Evolutionary conservation across 2,888 invertebrate species (phyloP), one percentile per base, ranked within the genome.

Genomic region (Cylloceria caligata): DNA sequence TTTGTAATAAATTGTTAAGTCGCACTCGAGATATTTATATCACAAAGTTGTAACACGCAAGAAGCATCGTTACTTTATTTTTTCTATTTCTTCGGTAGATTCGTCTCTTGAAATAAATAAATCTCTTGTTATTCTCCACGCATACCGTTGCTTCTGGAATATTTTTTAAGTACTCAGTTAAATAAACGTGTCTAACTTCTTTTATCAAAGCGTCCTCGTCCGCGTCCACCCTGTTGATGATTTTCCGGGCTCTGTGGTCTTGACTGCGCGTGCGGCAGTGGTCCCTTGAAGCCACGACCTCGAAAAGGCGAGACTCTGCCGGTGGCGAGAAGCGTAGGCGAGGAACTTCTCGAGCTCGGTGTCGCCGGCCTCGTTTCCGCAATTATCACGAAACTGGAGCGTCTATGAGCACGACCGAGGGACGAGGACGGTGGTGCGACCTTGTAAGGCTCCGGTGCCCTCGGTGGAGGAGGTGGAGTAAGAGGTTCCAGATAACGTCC

Each of bases 361-460:
- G 93, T 93, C 55, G 92, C 91, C 3, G 95, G 94, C 3, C 94
- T 93, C 67, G 93, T 90, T 84, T 95, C 95, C 13, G 95, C 94
- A 78, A 96, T 93, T 85, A 96, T 96, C 82, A 96, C 95, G 90
- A 96, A 96, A 3, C 96, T 95, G 6, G 95, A 94, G 90, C 95
- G 95, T 76, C 95, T 94, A 88, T 96, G 95, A 78, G 94, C 93
- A 80, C 95, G 94, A 24, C 93, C 92, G 57, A 93, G 93, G 85
- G 94, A 92, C 88, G 94, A 83, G 68, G 89, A 85, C 24, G 89
- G 68, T 19, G 90, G 87, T 9, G 88, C 87, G 80, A 92, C 83
- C 81, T 92, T 92, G 87, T 92, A 92, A 0, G 92, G 92, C 67
- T 92, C 92, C 34, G 92, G 92, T 21, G 91, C 92, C 42, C 91